Conservation (phyloP, 92 coral and sea anemone species). For the Montipora capitata region DNA sequence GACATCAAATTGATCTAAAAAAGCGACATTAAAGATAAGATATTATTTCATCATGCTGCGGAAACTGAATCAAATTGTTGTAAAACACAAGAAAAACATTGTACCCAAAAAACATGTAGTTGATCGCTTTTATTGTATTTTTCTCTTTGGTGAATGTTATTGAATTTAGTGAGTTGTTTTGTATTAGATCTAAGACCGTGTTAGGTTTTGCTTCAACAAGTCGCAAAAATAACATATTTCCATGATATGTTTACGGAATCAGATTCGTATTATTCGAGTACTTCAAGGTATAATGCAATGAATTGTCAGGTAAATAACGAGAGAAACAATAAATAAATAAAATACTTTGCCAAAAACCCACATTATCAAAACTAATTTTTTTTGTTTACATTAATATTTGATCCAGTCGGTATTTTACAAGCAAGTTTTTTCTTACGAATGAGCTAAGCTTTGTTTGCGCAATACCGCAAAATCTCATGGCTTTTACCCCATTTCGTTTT, state of each 20-base stretch:
- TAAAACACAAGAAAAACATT: not conserved
- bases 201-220: too few relatives aligned
- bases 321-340: not conserved
- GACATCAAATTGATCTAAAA: not conserved
- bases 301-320: not conserved
- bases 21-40: slow-evolving; percentile 3
- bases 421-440: not conserved
- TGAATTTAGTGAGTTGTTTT: too few relatives aligned
- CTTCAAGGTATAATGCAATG: not conserved
- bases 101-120: not conserved
- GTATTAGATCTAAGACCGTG: too few relatives aligned
- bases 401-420: not conserved
- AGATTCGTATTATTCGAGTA: not conserved
- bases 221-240: not conserved
- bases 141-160: not conserved
- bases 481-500: not conserved
- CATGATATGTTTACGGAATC: not conserved
- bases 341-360: slow-evolving; percentile 1
- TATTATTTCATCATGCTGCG: not conserved
- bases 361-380: not conserved
- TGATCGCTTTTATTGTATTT: not conserved
- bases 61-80: not conserved
- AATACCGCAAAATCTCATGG: not conserved
- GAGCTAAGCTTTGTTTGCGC: not conserved
- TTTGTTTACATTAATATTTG: slow-evolving; percentile 11